Percentiles rank a stretch among this genome's conserved stretches.
Evolutionary conservation across 2,113 vertebrate genomes (phyloP).

Genomic region (Gobio gobio): DNA sequence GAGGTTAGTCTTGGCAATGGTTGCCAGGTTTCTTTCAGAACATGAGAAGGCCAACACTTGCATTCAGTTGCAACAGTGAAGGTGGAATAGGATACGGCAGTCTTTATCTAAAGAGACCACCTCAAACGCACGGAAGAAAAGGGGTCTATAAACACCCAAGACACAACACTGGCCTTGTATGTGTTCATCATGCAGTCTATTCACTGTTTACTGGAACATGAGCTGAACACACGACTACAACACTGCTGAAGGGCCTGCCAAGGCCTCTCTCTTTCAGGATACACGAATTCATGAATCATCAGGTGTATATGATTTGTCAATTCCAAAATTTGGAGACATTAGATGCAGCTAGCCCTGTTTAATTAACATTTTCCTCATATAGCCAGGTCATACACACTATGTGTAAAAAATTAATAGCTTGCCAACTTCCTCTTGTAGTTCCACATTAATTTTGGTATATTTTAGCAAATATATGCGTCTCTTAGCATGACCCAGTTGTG

Average conservation of each 20-base stretch:
- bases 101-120: slow-evolving; percentile 9
- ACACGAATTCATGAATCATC: background rate
- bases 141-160: slow-evolving; percentile 22
- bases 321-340: background rate
- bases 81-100: slow-evolving; percentile 1
- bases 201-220: slow-evolving; percentile 27
- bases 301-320: background rate
- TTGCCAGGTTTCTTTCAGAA: background rate
- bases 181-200: slow-evolving; percentile 12
- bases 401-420: background rate
- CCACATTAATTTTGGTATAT: no score
- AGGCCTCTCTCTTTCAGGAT: background rate
- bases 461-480: background rate
- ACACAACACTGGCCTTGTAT: slow-evolving; percentile 23
- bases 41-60: slow-evolving; percentile 2
- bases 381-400: background rate
- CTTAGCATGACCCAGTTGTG: background rate
- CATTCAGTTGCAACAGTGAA: background rate
- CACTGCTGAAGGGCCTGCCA: slow-evolving; percentile 1
- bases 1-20: background rate
- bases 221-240: background rate
- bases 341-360: background rate
- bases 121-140: background rate
- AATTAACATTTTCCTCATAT: background rate
- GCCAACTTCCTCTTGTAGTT: background rate